Evolutionary conservation across 2,113 vertebrate species (phyloP).

Genomic region (Spheniscus mendiculus): DNA sequence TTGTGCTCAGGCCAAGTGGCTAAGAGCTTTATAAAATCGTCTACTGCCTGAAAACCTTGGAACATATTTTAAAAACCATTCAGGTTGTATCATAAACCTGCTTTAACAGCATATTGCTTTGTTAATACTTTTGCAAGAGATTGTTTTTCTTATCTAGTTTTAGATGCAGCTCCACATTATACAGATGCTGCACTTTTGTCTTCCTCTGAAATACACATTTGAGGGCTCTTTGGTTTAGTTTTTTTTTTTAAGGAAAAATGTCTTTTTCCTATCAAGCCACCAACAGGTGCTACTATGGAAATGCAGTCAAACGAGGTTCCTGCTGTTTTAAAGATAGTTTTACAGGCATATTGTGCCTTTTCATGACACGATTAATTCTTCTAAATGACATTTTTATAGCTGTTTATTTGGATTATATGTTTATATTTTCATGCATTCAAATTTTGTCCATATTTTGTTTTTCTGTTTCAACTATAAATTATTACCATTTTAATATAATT

Average conservation of each 20-base stretch:
- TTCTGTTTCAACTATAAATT: background rate
- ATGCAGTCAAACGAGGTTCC: background rate
- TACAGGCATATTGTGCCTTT: background rate
- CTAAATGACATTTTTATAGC: background rate
- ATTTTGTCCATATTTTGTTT: background rate
- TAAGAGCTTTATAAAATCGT: background rate
- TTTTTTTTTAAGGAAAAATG: background rate
- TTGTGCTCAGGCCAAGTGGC: background rate
- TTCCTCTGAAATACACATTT: background rate
- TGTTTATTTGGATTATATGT: background rate
- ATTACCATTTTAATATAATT: background rate
- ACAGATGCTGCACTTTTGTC: background rate
- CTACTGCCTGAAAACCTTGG: background rate
- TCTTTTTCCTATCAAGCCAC: background rate
- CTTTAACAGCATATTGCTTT: background rate
- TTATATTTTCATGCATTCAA: background rate
- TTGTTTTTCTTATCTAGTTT: conserved; percentile 17
- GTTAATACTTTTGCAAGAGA: background rate
- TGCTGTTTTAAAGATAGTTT: background rate
- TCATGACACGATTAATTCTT: background rate
- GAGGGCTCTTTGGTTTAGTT: background rate
- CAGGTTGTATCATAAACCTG: background rate
- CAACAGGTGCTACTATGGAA: background rate
- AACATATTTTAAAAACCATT: background rate
- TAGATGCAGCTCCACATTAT: background rate